Percentiles rank a stretch among this genome's conserved stretches.
Evolutionary conservation across 2,113 vertebrate genomes (phyloP).

Genomic region (Pycnonotus jocosus): DNA sequence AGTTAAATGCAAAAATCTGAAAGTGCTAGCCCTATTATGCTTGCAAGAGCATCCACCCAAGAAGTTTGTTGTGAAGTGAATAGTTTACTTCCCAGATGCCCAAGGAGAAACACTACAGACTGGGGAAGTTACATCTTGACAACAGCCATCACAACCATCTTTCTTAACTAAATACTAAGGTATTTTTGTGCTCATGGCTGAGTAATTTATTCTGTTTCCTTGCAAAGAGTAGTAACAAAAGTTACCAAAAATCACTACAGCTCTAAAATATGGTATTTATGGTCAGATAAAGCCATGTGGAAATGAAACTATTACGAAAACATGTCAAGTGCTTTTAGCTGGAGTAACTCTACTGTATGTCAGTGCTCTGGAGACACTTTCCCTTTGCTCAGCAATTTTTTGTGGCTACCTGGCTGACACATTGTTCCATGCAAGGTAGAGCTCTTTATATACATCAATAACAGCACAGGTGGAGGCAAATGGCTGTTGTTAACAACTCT

Average conservation of each 20-base stretch:
- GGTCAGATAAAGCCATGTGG: not conserved
- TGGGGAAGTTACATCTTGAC: not conserved
- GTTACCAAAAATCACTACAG: not conserved
- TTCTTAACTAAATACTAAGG: not conserved
- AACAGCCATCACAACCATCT: not conserved
- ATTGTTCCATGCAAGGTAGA: not conserved
- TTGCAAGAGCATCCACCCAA: not conserved
- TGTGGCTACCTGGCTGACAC: not conserved
- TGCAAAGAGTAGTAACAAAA: not conserved
- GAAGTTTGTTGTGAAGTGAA: not conserved
- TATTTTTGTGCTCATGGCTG: not conserved
- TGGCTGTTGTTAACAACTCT: not conserved
- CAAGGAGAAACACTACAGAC: not conserved
- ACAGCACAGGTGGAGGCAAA: conserved; percentile 17
- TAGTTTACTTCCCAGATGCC: not conserved
- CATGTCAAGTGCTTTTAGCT: not conserved
- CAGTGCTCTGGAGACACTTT: not conserved
- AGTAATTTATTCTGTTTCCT: not conserved
- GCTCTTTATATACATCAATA: not conserved
- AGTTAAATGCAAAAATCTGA: not conserved
- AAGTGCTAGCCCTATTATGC: not conserved
- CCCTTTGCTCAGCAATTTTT: not conserved
- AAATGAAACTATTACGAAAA: not conserved
- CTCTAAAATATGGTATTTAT: not conserved
- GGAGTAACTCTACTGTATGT: not conserved